These are phyloP conservation scores for Sebastes oblongus DNA, from an alignment of 2,797 vertebrate genomes.

Conservation along the genomic window DNA sequence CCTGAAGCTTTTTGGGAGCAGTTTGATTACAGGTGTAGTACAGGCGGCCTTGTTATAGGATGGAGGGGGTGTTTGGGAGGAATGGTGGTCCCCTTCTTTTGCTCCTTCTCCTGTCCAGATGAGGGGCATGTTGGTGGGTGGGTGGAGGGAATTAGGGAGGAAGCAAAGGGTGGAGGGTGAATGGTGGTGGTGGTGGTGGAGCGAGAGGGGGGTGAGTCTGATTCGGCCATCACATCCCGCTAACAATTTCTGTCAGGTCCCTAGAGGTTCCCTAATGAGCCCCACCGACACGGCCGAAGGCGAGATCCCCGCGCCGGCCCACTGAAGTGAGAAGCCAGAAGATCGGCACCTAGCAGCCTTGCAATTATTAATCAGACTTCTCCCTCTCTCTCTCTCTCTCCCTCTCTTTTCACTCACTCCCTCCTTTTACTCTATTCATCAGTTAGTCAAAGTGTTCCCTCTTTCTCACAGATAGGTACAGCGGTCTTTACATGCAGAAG, in stretches of 20 bases:
- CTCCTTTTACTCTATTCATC: constrained; percentile 84
- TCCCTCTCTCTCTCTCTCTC: constrained; percentile 24
- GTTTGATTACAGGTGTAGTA: constrained; percentile 92
- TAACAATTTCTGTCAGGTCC: constrained; percentile 94
- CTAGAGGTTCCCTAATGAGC: constrained; percentile 94
- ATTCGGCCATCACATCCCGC: constrained; percentile 90
- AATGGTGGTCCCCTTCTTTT: constrained; percentile 8
- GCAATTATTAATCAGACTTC: constrained; percentile 89
- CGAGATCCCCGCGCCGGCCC: constrained; percentile 88
- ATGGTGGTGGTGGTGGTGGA: neutral
- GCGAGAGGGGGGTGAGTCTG: constrained; percentile 62
- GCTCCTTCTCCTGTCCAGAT: constrained; percentile 43
- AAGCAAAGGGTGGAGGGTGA: constrained; percentile 23
- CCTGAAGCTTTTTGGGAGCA: constrained; percentile 65
- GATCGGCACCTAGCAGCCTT: constrained; percentile 71
- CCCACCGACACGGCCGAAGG: constrained; percentile 94
- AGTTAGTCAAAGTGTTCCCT: constrained; percentile 79
- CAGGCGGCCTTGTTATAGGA: constrained; percentile 78
- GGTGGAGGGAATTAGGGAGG: constrained; percentile 45
- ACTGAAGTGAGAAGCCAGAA: constrained; percentile 92
- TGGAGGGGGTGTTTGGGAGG: neutral
- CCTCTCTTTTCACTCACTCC: constrained; percentile 48
- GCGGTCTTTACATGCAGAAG: neutral
- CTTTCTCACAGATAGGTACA: constrained; percentile 6
- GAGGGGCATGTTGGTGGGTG: constrained; percentile 49